Evolutionary conservation across 2,797 vertebrate species (phyloP).

Genomic region (Epinephelus malabaricus): DNA sequence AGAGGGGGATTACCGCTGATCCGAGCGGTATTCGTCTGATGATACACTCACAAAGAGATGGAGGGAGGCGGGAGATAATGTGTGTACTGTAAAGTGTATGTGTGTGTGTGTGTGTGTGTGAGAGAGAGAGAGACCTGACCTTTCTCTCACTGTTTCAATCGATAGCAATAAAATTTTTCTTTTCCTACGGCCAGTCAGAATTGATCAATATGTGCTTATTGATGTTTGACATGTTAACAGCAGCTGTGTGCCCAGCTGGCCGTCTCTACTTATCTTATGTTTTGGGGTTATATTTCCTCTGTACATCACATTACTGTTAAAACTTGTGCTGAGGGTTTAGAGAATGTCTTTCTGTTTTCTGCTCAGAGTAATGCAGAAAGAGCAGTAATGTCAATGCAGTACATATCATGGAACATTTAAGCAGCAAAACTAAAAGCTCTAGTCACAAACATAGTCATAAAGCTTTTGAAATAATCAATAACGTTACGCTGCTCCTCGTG

Average conservation of each 20-base stretch:
- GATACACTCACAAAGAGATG: conserved; percentile 9
- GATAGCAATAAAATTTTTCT: conserved; percentile 21
- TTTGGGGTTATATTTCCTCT: background rate
- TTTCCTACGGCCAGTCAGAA: background rate
- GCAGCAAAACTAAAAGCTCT: too few relatives aligned
- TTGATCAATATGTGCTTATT: conserved; percentile 34
- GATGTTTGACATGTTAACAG: conserved; percentile 45
- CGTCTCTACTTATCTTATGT: conserved; percentile 4
- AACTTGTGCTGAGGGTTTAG: too few relatives aligned
- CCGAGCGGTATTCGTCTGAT: conserved; percentile 25
- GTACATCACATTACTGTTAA: background rate
- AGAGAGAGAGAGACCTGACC: conserved; percentile 25
- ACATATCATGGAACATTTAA: too few relatives aligned
- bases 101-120: background rate
- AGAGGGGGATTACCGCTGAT: conserved; percentile 55
- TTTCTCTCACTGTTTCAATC: conserved; percentile 29
- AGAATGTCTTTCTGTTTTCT: too few relatives aligned
- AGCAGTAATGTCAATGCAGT: too few relatives aligned
- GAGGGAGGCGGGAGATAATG: background rate
- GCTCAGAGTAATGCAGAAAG: too few relatives aligned
- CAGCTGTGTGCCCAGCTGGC: conserved; percentile 17
- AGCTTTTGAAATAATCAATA: too few relatives aligned
- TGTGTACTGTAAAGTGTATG: background rate
- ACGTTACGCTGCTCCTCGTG: too few relatives aligned
- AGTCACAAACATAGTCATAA: too few relatives aligned